Percentiles rank a stretch among this genome's conserved stretches.
phyloP scores from a whole-genome alignment of 2,113 vertebrate species.

The Rhynchomys soricoides region DNA sequence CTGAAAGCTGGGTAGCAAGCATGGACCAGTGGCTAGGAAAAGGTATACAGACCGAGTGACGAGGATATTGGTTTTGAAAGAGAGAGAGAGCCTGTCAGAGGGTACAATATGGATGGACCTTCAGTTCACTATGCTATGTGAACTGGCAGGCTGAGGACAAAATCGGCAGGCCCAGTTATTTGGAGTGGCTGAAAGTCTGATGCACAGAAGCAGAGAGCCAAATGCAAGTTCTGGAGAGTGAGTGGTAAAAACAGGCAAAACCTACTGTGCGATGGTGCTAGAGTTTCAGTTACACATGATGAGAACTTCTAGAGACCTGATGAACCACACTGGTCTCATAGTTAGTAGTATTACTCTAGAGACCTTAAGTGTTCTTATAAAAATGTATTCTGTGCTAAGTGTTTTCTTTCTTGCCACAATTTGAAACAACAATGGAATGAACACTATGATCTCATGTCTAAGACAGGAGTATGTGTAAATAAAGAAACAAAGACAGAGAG shows the following conservation, averaged over 20 bases:
- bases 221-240: neutral
- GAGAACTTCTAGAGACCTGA: neutral
- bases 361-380: neutral
- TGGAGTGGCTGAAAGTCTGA: neutral
- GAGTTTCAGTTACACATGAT: neutral
- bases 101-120: neutral
- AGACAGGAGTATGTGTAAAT: neutral
- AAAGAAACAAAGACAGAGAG: neutral
- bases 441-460: neutral
- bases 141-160: slow-evolving; percentile 15
- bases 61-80: neutral
- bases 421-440: neutral
- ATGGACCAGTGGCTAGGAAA: neutral
- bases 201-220: neutral
- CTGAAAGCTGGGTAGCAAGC: neutral
- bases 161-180: neutral
- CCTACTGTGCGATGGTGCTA: neutral
- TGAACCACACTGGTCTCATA: neutral
- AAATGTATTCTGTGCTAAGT: neutral
- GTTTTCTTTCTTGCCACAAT: slow-evolving; percentile 14
- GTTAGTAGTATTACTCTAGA: neutral
- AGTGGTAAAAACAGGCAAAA: neutral
- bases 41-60: neutral
- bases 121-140: neutral
- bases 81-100: neutral